Percentiles rank a stretch among this genome's conserved stretches.
Evolutionary conservation across 1,140 invertebrate genomes (phyloP).

Genomic region (Drosophila mayri): DNA sequence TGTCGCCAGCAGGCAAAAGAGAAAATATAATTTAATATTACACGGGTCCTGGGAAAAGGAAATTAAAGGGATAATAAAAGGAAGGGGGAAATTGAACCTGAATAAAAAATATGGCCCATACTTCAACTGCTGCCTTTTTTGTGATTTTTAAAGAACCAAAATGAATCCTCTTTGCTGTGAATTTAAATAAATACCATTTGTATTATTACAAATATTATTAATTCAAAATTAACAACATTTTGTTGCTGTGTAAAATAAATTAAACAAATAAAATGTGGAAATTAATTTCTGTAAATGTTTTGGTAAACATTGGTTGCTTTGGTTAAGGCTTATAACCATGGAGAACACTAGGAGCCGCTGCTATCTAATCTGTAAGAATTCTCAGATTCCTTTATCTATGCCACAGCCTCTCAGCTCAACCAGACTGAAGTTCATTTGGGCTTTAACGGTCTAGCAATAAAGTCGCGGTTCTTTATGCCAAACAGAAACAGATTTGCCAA

Average conservation of each 20-base stretch:
- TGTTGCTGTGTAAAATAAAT: neutral
- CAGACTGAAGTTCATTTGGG: neutral
- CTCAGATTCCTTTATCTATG: neutral
- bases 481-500: constrained; percentile 19
- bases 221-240: neutral
- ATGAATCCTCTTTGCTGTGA: neutral
- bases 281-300: constrained; percentile 1
- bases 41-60: neutral
- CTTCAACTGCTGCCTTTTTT: neutral
- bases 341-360: constrained; percentile 4
- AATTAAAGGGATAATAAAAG: constrained; percentile 10
- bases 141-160: neutral
- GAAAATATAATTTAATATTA: constrained; percentile 24
- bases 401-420: neutral
- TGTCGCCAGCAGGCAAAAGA: constrained; percentile 17
- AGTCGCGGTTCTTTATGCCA: constrained; percentile 1
- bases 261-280: constrained; percentile 1
- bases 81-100: constrained; percentile 13
- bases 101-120: neutral
- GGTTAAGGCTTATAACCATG: neutral
- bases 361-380: constrained; percentile 15
- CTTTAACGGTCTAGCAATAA: constrained; percentile 10
- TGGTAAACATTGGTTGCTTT: constrained; percentile 12
- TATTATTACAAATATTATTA: too few relatives aligned
- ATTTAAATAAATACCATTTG: neutral